Evolutionary conservation across 2,888 invertebrate genomes (phyloP).

Genomic region (Sinelater perroti): DNA sequence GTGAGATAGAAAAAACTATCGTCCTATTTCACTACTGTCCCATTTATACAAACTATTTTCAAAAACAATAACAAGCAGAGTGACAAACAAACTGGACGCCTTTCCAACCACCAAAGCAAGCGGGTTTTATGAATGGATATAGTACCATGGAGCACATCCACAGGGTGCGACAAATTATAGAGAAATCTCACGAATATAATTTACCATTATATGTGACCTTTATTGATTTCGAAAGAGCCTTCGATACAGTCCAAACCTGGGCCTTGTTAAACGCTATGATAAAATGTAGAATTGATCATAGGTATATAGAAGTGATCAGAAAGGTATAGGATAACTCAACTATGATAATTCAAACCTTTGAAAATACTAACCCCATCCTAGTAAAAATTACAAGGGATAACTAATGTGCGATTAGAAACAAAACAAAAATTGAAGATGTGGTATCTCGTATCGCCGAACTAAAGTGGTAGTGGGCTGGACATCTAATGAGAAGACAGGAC

Average conservation of each 20-base stretch:
- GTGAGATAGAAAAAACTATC: no score
- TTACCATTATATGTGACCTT: conserved; percentile 1
- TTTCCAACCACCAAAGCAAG: no score
- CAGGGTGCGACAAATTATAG: background rate
- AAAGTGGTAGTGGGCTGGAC: no score
- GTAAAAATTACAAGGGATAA: no score
- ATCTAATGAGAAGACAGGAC: no score
- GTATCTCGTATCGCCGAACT: no score
- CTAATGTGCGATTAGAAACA: no score
- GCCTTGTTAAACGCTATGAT: background rate
- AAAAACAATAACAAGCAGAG: conserved; percentile 1
- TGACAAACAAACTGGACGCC: background rate
- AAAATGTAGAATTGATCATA: background rate
- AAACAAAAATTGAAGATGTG: no score
- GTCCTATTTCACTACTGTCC: conserved; percentile 4
- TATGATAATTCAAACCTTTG: background rate
- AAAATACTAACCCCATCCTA: no score
- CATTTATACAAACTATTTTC: conserved; percentile 7
- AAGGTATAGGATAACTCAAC: background rate
- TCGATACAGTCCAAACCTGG: background rate
- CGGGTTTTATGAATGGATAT: background rate
- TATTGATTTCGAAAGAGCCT: conserved; percentile 1
- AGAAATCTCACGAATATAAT: background rate
- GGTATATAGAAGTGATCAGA: background rate
- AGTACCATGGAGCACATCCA: conserved; percentile 2